Evolutionary conservation across 2,888 invertebrate species (phyloP), one percentile per base, ranked within the genome.

Genomic region (Sphecodes monilicornis): DNA sequence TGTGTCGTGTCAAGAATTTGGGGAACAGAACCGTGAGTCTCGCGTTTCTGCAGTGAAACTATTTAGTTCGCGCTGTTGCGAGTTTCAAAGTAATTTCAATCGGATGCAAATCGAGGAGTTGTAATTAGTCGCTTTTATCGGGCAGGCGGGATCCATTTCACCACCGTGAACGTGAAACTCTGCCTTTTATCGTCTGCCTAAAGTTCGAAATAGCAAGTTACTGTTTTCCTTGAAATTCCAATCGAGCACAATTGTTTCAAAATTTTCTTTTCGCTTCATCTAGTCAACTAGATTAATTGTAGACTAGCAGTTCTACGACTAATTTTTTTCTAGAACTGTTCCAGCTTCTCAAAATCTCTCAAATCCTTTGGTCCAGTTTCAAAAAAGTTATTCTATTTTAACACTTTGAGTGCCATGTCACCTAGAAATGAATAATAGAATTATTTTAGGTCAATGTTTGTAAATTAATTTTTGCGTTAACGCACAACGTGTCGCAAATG

Each of bases 1-100:
- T 97, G 91, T 98, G 98, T 94, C 96, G 97, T 60, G 98, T 98
- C 73, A 98, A 97, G 93, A 97, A 98, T 94, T 97, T 97, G 93
- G 98, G 97, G 76, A 97, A 98, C 94, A 96, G 97, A 94, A 98
- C 98, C 94, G 98, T 98, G 94, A 97, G 97, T 95, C 71, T 81
- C 78, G 60, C 22, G 22, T 36, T 46, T n/a, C 32, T 18, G 18
- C n/a, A 13, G 18, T 8, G 29, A 57, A 36, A 72, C 18, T 6
- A 1, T 5, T 29, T 16, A 16, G 13, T 66, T 66, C 10, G 0
- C 22, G 13, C 6, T 29, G 29, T 16, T 22, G 3, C 3, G 50
- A 50, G 50, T 50, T 50, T 50, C 26, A 29, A 60, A 16, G n/a
- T 16, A 29, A 60, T 60, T 60, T 60, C 29, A 29, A 29, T 16